Evolutionary conservation across 2,888 invertebrate species (phyloP), one percentile per base, ranked within the genome.

Genomic region (Hirtodrosophila histrioides): DNA sequence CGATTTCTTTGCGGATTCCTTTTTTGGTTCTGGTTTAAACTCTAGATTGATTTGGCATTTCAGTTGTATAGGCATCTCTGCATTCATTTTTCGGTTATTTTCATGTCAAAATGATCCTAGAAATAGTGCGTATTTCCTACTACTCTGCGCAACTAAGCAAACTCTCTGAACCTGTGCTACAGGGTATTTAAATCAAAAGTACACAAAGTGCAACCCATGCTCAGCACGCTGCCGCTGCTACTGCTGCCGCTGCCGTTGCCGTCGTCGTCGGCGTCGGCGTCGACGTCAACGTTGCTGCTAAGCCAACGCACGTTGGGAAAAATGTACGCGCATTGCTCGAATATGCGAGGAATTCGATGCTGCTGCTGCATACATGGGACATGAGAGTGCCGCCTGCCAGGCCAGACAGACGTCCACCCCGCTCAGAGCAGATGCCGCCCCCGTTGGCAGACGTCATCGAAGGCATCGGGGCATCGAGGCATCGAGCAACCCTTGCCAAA

Each of bases 311-410:
- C 33, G 31, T 50, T 39, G 24, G 27, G 12, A 68, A 82, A 83
- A 83, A 79, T 80, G 69, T 50, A 55, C 65, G 66, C 68, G 82
- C 85, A 82, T 80, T 75, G 75, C 49, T 75, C 33, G 72, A 72
- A 73, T 72, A 83, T 87, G 79, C 56, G 24, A 68, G 62, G 86
- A 78, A 87, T 85, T 70, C 70, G 54, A 82, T 73, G 80, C 48
- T 66, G 80, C 48, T 66, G 65, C 69, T 63, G 65, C 64, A 72
- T 48, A 23, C 54, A 49, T 46, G 7, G 3, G 31, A 31, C 6
- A 69, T 53, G 57, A 61, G 50, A 51, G 37, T 56, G 41, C 54
- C 68, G 72, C 40, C 54, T 69, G 72, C 48, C 56, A 51, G 50
- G 49, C 51, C 63, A 60, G 53, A 51, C 63, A 60, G 53, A 51